Evolutionary conservation across 2,888 invertebrate genomes (phyloP).

Genomic region (Oscheius sp.): DNA sequence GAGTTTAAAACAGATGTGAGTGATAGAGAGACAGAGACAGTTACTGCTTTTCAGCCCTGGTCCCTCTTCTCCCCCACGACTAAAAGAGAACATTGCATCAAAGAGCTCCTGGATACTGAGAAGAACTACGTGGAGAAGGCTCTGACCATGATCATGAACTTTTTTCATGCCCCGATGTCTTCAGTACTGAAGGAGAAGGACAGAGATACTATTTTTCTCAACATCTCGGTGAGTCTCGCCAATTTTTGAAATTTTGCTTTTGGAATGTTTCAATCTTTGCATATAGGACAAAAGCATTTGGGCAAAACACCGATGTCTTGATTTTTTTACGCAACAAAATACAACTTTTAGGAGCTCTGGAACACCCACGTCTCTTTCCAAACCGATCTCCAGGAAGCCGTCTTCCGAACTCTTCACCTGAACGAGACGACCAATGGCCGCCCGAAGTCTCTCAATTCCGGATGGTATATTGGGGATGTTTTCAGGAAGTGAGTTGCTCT

Average conservation of each 20-base stretch:
- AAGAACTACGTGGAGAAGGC: slow-evolving; percentile 91
- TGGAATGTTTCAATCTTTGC: too few relatives aligned
- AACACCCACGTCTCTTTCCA: slow-evolving; percentile 51
- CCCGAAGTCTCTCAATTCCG: slow-evolving; percentile 40
- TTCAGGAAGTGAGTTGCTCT: slow-evolving; percentile 79
- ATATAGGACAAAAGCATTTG: too few relatives aligned
- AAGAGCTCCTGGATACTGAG: slow-evolving; percentile 94
- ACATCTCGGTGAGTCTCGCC: slow-evolving; percentile 82
- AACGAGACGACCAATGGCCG: slow-evolving; percentile 37
- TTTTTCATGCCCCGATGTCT: slow-evolving; percentile 77
- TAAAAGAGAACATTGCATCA: slow-evolving; percentile 85
- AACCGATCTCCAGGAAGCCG: slow-evolving; percentile 58
- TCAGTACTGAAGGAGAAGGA: slow-evolving; percentile 81
- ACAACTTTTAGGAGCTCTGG: slow-evolving; percentile 47
- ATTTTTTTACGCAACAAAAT: too few relatives aligned
- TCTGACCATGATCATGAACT: slow-evolving; percentile 77
- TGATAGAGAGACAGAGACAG: neutral
- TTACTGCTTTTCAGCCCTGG: slow-evolving; percentile 48
- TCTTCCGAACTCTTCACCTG: slow-evolving; percentile 53
- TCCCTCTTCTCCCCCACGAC: slow-evolving; percentile 77
- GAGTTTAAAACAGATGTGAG: slow-evolving; percentile 49
- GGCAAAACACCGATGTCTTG: too few relatives aligned
- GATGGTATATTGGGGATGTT: slow-evolving; percentile 81
- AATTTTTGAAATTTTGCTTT: neutral
- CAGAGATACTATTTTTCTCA: slow-evolving; percentile 85